Base-by-base conservation (phyloP, 1,140 invertebrate genomes). In the Drosophila sulfurigaster region DNA sequence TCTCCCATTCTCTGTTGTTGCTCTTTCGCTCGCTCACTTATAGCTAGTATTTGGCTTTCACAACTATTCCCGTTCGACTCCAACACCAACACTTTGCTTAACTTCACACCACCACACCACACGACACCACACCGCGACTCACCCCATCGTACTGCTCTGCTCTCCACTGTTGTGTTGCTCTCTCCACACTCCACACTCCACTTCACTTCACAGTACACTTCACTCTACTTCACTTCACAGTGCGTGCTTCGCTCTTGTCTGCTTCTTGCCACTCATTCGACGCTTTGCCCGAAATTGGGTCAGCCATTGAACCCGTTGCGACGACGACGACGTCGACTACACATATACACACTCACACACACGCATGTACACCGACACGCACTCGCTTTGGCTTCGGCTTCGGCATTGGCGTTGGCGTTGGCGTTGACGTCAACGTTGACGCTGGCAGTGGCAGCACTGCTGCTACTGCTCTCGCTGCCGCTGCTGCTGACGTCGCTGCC, bases 271-370 rank as follows among this genome's bases (percentile, higher is more conserved):
- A 63, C 70, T 82, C 76, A 75, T 80, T 71, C 62, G 63, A 48
- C 72, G 59, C 81, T 75, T 63, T 75, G 70, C 62, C 75, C 75
- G 81, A 89, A 89, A 89, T 89, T 89, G 86, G 86, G 86, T 89
- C 86, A 89, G 86, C 86, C 86, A 89, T 89, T 89, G 86, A 89
- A 89, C 86, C 86, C 86, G 81, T 86, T 82, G 86, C 81, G 82
- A 81, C 79, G 77, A 78, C 77, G 6, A 59, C 58, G 64, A n/a
- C 59, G 68, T 6, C 59, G 11, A 8, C 45, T 13, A 25, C 13
- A 35, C 46, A 48, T 13, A 13, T 13, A 46, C 45, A 16, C 6
- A 46, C 13, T 13, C 43, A 38, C 60, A 48, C 16, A 38, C 45
- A 38, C 41, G 56, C 59, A 35, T 49, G 15, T 3, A 25, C 20